These are phyloP conservation scores for Dysidea cf. avara DNA, from an alignment of 37 sponge, comb jelly and placozoan species.

Conservation along the genomic window DNA sequence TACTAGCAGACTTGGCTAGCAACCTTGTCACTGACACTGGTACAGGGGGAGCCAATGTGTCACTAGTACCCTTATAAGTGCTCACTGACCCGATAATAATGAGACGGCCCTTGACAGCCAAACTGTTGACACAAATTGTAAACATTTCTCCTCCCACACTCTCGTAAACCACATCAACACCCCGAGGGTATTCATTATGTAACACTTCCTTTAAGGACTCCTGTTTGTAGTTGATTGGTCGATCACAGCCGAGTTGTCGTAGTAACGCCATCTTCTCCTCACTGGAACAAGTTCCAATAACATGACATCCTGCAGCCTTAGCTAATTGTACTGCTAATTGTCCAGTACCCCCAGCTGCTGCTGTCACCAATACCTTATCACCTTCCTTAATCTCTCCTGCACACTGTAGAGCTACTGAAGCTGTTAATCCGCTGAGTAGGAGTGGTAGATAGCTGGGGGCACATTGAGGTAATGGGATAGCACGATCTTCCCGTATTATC, in stretches of 20 bases:
- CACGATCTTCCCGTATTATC: conserved; percentile 26
- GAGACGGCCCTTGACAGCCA: conserved; percentile 58
- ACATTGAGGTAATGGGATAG: conserved; percentile 46
- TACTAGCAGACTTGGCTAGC: conserved; percentile 70
- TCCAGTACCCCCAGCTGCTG: conserved; percentile 85
- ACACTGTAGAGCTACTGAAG: conserved; percentile 62
- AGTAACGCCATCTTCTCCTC: conserved; percentile 68
- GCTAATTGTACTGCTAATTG: conserved; percentile 88
- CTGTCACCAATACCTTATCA: conserved; percentile 65
- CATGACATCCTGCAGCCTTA: conserved; percentile 77
- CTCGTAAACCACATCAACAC: conserved; percentile 76
- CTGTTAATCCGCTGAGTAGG: conserved; percentile 66
- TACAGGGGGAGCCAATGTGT: conserved; percentile 16
- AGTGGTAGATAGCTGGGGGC: conserved; percentile 53
- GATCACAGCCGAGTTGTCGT: conserved; percentile 59
- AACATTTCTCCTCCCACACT: conserved; percentile 69
- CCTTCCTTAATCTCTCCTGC: conserved; percentile 47
- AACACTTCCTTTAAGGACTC: conserved; percentile 57
- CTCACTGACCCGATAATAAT: conserved; percentile 73
- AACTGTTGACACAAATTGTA: conserved; percentile 66
- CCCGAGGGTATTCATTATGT: conserved; percentile 60
- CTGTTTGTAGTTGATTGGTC: conserved; percentile 78
- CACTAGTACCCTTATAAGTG: conserved; percentile 16
- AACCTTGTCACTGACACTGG: conserved; percentile 42
- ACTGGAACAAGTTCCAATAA: conserved; percentile 80